Evolutionary conservation across 2,888 invertebrate genomes (phyloP), one percentile per base, ranked within the genome.

Genomic region (Hypselothyrea guttata): DNA sequence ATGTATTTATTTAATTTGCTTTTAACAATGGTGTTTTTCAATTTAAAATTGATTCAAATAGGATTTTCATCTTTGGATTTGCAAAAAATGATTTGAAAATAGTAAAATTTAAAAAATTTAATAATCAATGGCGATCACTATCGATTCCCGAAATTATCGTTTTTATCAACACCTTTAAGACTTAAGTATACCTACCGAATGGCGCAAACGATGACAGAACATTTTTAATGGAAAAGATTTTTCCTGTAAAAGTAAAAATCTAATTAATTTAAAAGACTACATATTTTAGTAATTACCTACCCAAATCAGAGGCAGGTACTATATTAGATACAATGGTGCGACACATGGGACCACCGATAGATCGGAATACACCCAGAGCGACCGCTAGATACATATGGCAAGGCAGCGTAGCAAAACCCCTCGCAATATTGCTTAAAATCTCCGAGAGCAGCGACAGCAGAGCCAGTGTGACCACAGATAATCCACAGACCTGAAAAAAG

Each of bases 201-300:
- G 93, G 93, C 5, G 92, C 91, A 27, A 92, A 70, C 1, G 93
- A 92, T 89, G 94, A 94, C 12, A 94, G 79, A 0, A 93, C 92
- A 27, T 93, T 92, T 78, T 93, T 92, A 30, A 95, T 89, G 0
- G 95, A 92, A 83, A 94, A 95, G n/a, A 94, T 91, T 90, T 94
- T 94, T 4, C 93, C 93, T 89, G 18, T 0, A 66, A 66, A 4
- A n/a, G 7, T 22, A 7, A 22, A 7, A 22, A 22, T 22, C 3
- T 7, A 31, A n/a, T 7, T 5, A 16, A 34, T 9, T 0, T 1
- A 9, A 4, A 11, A 0, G 15, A 0, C 0, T 5, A 0, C 13
- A 4, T 11, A 13, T 31, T n/a, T n/a, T n/a, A 33, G 8, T 1
- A 7, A 34, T 12, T 34, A 9, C 33, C 47, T 66, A 84, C 89